A percentile compares a stretch with the other conserved stretches of the same genome.
phyloP scores from a whole-genome alignment of 2,797 vertebrate species.

The Poecilia wingei region DNA sequence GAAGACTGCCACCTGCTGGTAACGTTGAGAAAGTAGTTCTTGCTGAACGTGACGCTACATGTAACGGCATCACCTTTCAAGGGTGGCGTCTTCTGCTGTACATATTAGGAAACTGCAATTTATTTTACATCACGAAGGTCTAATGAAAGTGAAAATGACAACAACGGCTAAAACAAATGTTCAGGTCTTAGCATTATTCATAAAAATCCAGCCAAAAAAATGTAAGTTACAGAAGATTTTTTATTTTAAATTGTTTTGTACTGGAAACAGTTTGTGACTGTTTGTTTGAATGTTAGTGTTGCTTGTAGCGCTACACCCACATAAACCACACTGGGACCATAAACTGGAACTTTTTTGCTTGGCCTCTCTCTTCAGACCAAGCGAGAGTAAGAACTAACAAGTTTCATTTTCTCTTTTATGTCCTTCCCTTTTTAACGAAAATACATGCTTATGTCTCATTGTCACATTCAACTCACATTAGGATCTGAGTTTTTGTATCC shows the following conservation, averaged over 20 bases:
- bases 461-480: constrained; percentile 54
- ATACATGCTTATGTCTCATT: constrained; percentile 40
- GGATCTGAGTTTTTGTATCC: constrained; percentile 41
- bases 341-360: constrained; percentile 47
- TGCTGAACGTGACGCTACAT: constrained; percentile 36
- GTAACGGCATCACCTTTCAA: constrained; percentile 44
- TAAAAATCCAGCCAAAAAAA: constrained; percentile 41
- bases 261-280: constrained; percentile 67
- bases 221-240: constrained; percentile 24
- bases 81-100: constrained; percentile 63
- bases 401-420: constrained; percentile 33
- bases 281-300: constrained; percentile 73
- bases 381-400: constrained; percentile 40
- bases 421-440: constrained; percentile 50
- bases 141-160: constrained; percentile 59
- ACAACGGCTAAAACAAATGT: constrained; percentile 33
- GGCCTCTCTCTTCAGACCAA: constrained; percentile 44
- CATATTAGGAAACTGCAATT: constrained; percentile 73
- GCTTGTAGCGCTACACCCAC: constrained; percentile 57
- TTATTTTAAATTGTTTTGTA: constrained; percentile 56
- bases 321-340: constrained; percentile 33
- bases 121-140: constrained; percentile 73
- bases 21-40: constrained; percentile 36
- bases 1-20: constrained; percentile 69
- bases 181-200: constrained; percentile 25